Evolutionary conservation across 2,888 invertebrate genomes (phyloP).

Genomic region (Cheilosia impressa): DNA sequence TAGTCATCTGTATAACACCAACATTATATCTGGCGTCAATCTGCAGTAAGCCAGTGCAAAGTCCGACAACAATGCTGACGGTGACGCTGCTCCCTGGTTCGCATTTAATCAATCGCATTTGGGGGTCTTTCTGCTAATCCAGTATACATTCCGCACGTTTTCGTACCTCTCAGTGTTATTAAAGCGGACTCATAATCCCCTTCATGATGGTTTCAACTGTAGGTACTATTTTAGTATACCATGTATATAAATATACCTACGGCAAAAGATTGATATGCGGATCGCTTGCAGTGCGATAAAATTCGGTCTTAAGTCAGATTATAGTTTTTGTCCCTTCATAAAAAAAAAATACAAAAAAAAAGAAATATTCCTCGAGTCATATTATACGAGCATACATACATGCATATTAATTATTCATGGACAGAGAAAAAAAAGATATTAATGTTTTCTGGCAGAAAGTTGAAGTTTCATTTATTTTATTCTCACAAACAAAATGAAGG

Average conservation of each 20-base stretch:
- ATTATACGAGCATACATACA: not conserved
- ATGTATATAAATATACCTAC: not conserved
- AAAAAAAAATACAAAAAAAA: not conserved
- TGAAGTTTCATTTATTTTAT: slow-evolving; percentile 44
- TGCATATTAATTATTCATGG: slow-evolving; percentile 31
- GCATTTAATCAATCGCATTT: too few species aligned
- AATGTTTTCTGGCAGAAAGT: slow-evolving; percentile 37
- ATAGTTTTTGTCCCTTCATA: slow-evolving; percentile 5
- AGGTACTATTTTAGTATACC: not conserved
- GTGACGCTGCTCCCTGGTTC: too few species aligned
- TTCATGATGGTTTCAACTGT: not conserved
- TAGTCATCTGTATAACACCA: too few species aligned
- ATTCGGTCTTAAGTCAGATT: slow-evolving; percentile 16
- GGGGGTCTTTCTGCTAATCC: too few species aligned
- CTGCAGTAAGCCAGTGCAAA: too few species aligned
- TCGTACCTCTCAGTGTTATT: not conserved
- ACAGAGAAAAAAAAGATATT: slow-evolving; percentile 10
- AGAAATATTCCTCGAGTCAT: not conserved
- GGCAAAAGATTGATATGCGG: not conserved
- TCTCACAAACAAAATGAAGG: slow-evolving; percentile 1
- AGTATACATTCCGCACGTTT: too few species aligned
- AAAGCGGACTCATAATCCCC: not conserved
- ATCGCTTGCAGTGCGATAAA: slow-evolving; percentile 26
- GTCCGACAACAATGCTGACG: too few species aligned
- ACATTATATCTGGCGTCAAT: too few species aligned